Evolutionary conservation across 2,888 invertebrate species (phyloP).

Genomic region (Acleris laterana): DNA sequence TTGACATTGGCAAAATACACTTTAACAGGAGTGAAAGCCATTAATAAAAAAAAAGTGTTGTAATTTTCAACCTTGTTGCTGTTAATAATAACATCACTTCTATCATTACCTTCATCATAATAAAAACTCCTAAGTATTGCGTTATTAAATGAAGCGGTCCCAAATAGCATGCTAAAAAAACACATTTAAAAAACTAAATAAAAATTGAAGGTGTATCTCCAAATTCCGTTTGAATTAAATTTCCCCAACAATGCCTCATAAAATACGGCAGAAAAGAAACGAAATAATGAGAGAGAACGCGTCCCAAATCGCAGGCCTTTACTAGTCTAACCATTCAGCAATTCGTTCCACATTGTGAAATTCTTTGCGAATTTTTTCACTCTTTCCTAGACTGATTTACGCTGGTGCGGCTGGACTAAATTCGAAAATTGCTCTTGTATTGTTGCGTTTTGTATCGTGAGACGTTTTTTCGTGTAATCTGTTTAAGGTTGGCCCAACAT

Average conservation of each 20-base stretch:
- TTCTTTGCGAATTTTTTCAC: conserved; percentile 41
- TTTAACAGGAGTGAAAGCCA: no score
- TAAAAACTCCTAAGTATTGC: no score
- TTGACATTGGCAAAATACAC: no score
- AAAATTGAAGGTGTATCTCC: background rate
- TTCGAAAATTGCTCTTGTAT: conserved; percentile 35
- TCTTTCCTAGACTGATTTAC: conserved; percentile 39
- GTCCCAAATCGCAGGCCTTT: conserved; percentile 17
- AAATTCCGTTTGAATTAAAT: conserved; percentile 11
- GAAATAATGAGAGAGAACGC: conserved; percentile 21
- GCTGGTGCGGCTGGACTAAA: conserved; percentile 37
- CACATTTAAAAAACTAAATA: background rate
- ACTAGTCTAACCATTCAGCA: conserved; percentile 37
- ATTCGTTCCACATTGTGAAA: conserved; percentile 38
- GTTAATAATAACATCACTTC: no score
- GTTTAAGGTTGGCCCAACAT: conserved; percentile 25
- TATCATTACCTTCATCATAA: no score
- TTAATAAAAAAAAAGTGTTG: no score
- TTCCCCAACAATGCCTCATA: conserved; percentile 16
- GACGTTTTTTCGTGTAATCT: conserved; percentile 24
- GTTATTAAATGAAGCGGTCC: no score
- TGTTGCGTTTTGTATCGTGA: conserved; percentile 31
- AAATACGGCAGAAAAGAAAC: conserved; percentile 23
- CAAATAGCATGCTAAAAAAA: background rate
- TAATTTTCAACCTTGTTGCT: no score